Evolutionary conservation across 2,797 vertebrate genomes (phyloP).

Genomic region (Pseudocheirus occidentalis): DNA sequence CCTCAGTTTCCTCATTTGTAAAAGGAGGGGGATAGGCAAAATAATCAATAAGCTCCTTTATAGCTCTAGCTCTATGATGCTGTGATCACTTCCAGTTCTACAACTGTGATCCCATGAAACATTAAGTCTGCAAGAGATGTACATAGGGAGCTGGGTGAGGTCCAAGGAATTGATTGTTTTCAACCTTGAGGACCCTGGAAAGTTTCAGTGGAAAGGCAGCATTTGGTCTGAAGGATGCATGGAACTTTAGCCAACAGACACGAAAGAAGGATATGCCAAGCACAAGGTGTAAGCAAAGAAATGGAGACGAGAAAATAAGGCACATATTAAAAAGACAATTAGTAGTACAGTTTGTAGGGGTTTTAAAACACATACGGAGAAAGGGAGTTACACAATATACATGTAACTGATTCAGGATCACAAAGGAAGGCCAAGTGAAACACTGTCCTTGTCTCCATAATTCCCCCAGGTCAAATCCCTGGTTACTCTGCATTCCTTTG

Average conservation of each 20-base stretch:
- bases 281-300: background rate
- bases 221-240: background rate
- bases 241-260: background rate
- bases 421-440: background rate
- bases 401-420: background rate
- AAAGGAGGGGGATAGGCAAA: background rate
- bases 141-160: background rate
- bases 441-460: too few species aligned
- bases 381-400: background rate
- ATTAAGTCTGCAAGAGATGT: background rate
- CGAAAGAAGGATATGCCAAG: background rate
- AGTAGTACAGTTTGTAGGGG: background rate
- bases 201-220: background rate
- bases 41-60: background rate
- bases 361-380: background rate
- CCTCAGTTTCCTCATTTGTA: background rate
- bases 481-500: background rate
- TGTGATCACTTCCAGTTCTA: background rate
- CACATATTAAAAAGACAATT: background rate
- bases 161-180: background rate
- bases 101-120: background rate
- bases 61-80: background rate
- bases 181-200: background rate
- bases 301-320: background rate
- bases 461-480: background rate